Evolutionary conservation across 2,888 invertebrate species (phyloP).

Genomic region (Dryadula phaetusa): DNA sequence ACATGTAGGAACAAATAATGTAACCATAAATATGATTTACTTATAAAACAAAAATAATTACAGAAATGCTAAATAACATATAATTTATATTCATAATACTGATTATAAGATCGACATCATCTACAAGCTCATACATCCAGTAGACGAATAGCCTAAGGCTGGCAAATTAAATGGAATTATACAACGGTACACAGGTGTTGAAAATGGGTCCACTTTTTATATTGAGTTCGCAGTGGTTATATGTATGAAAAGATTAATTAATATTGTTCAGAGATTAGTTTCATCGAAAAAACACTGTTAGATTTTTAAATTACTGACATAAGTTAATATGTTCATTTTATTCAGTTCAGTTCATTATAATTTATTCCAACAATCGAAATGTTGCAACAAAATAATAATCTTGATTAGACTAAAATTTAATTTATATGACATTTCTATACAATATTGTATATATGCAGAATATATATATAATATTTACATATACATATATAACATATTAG

Average conservation of each 20-base stretch:
- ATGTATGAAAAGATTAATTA: constrained; percentile 60
- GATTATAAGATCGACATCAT: not conserved
- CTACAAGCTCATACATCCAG: not conserved
- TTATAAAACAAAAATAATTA: not conserved
- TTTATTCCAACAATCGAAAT: no score
- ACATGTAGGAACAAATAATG: not conserved
- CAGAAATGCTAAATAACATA: not conserved
- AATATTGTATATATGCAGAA: not conserved
- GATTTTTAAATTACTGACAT: not conserved
- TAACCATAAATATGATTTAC: not conserved
- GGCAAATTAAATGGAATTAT: constrained; percentile 59
- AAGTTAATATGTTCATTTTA: not conserved
- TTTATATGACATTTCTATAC: not conserved
- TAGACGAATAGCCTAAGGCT: constrained; percentile 35
- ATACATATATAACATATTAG: not conserved
- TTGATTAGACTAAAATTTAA: not conserved
- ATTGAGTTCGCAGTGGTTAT: constrained; percentile 49
- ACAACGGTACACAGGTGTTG: constrained; percentile 58
- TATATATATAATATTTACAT: no score
- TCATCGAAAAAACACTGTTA: not conserved
- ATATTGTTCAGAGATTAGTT: constrained; percentile 39
- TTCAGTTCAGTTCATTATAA: no score
- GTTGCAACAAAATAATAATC: not conserved
- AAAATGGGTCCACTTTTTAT: constrained; percentile 58
- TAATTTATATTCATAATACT: not conserved